Base-by-base conservation (phyloP, 2,113 vertebrate species). In the Cnemophilus loriae region DNA sequence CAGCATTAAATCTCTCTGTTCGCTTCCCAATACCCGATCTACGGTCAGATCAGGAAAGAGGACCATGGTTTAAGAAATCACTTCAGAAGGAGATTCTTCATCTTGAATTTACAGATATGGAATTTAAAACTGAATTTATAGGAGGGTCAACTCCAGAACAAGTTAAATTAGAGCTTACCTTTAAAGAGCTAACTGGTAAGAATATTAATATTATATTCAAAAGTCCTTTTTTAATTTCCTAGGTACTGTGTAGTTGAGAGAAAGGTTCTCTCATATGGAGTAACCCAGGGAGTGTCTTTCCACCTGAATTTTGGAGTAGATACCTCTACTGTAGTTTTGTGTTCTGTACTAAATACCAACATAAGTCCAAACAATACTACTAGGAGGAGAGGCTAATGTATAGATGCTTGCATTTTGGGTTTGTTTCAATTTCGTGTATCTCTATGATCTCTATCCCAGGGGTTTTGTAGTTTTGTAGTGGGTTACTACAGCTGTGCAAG, bases 31-130 rank as follows among this genome's bases (percentile, higher is more conserved):
- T 99, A 95, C 99, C 99, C 33, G 99, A 99, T 95, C 98, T 99
- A 56, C 98, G 99, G 30, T 99, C 99, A 33, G 99, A 99, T 97
- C 99, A 99, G 95, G 99, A 99, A 95, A 97, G 99, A 91, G 99
- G 99, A 70, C 99, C 99, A 1, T 99, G 99, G 99, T 99, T 99
- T 97, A 99, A 99, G 96, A 99, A 99, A 96, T 99, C 99, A 0
- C 98, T 99, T 91, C 99, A 99, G 96, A 99, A 99, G 96, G 99
- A 99, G 97, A 97, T 99, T 41, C 98, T 99, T 71, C 97, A 98
- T 65, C 97, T 99, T 94, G 98, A 98, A 78, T 97, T 99, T 90
- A 98, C 98, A 91, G 99, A 99, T 92, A 60, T 98, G 65, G 99
- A 99, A 96, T 96, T 99, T 80, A 99, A 99, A 98, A 99, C 99